Evolutionary conservation across 2,888 invertebrate species (phyloP).

Genomic region (Dicyrtoma fusca): DNA sequence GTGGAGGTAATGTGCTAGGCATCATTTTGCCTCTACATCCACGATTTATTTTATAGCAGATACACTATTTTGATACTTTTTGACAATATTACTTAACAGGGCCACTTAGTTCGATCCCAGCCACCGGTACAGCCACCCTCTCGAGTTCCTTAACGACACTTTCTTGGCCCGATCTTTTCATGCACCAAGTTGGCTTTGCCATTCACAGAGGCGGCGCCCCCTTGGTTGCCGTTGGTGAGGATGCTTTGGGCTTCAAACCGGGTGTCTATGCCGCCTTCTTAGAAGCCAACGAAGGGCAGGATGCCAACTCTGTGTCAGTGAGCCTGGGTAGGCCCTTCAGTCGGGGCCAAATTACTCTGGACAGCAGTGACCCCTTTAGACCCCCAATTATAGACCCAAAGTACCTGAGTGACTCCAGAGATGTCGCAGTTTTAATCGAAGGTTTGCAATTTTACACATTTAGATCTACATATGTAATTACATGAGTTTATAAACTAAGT

Average conservation of each 20-base stretch:
- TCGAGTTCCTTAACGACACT: neutral
- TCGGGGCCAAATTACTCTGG: neutral
- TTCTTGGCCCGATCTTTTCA: neutral
- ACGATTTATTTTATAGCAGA: no score
- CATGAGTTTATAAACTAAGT: no score
- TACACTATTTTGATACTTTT: no score
- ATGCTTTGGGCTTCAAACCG: slow-evolving; percentile 12
- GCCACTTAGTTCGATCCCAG: slow-evolving; percentile 6
- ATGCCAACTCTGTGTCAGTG: slow-evolving; percentile 11
- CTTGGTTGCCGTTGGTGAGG: neutral
- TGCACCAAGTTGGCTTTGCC: slow-evolving; percentile 11
- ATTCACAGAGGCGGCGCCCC: slow-evolving; percentile 3
- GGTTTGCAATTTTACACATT: slow-evolving; percentile 9
- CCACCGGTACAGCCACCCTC: neutral
- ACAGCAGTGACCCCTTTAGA: neutral
- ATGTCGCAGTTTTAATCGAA: slow-evolving; percentile 15
- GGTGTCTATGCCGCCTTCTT: neutral
- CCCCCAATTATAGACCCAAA: slow-evolving; percentile 12
- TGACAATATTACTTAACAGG: no score
- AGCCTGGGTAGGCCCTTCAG: slow-evolving; percentile 16
- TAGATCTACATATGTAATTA: neutral
- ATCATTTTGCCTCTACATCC: no score
- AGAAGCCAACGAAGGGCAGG: slow-evolving; percentile 10
- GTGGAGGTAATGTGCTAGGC: no score
- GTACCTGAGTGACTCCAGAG: slow-evolving; percentile 10